Evolutionary conservation across 2,888 invertebrate species (phyloP), one percentile per base, ranked within the genome.

Genomic region (Icerya purchasi): DNA sequence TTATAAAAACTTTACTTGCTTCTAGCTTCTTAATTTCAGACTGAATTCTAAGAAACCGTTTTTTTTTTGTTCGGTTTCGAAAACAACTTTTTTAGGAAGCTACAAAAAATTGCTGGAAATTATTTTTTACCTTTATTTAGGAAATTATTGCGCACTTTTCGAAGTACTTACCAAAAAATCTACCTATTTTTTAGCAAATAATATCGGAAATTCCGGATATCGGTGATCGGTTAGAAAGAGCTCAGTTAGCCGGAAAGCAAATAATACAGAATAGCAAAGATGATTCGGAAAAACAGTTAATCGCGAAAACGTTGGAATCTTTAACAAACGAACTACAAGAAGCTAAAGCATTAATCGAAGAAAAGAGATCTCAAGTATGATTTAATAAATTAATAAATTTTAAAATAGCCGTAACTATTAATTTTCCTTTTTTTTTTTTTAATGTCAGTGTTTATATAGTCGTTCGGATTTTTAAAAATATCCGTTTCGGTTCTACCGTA

Each of bases 211-310:
- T 86, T 64, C 79, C 79, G 49, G 75, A 75, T 62, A 78, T 84
- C 63, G 74, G 78, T 58, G 90, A 90, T 68, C 82, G 82, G 66
- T 76, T 88, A 65, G 88, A 88, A 66, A 77, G 82, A 67, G 76
- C 88, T 25, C 81, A 81, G 64, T 81, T 81, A 66, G 86, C 87
- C 69, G 90, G 88, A 5, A 80, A 81, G 64, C 75, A 79, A 2
- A 84, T 92, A 53, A 79, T 83, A 22, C 87, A 88, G 63, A 86
- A 86, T 67, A 84, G 84, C 63, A 79, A 79, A 62, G 86, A 86
- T 70, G 81, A 82, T 36, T 78, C 78, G 62, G 90, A 91, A 72
- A 81, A 83, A 65, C 79, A 81, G 66, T 72, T 84, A 60, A 81
- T 91, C 60, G 79, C 80, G 67, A 80, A 79, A 52, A 87, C 88